Conservation (phyloP, 2,888 invertebrate species). For the Microctonus brassicae region DNA sequence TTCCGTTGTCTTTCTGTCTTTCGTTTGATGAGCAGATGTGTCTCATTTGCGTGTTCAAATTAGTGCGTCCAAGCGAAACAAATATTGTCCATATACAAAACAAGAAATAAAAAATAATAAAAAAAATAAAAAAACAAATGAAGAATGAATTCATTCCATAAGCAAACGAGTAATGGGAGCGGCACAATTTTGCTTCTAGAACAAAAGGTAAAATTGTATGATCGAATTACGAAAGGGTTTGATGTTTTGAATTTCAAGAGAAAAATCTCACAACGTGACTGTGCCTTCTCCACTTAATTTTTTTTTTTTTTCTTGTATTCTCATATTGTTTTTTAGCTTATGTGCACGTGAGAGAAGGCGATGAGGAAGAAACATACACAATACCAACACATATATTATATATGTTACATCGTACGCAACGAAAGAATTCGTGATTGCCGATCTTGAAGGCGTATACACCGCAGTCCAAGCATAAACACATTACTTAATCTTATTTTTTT, state of each 20-base stretch:
- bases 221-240: slow-evolving; percentile 5
- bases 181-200: too few species aligned
- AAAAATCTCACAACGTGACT: not conserved
- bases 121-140: not conserved
- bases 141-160: too few species aligned
- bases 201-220: slow-evolving; percentile 7
- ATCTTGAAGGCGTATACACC: not conserved
- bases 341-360: not conserved
- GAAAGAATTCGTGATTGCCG: slow-evolving; percentile 6
- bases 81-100: not conserved
- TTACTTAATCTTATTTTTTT: slow-evolving; percentile 13
- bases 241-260: slow-evolving; percentile 8
- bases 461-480: slow-evolving; percentile 12
- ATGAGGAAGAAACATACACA: not conserved
- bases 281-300: not conserved
- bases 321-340: too few species aligned
- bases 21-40: slow-evolving; percentile 7
- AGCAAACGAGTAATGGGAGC: too few species aligned
- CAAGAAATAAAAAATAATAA: not conserved
- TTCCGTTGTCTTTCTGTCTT: too few species aligned
- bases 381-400: too few species aligned
- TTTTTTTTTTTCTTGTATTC: too few species aligned
- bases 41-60: not conserved
- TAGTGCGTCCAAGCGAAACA: not conserved
- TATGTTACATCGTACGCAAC: not conserved